phyloP scores from a whole-genome alignment of 2,888 invertebrate species.

The Holacanthella duospinosa region DNA sequence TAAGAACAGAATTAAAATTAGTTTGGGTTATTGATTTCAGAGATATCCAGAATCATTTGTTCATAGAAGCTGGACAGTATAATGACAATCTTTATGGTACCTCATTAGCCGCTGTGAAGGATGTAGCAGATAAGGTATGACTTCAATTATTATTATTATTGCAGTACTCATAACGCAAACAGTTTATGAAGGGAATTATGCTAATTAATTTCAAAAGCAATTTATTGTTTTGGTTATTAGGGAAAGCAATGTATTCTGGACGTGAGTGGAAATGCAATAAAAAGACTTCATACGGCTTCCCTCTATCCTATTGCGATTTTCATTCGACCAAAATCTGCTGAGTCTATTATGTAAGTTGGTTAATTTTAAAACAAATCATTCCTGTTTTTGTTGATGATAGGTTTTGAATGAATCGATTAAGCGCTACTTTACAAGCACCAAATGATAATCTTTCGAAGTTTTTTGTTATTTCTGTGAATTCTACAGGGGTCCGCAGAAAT shows the following conservation, averaged over 20 bases:
- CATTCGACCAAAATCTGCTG: conserved; percentile 93
- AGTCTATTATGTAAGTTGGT: conserved; percentile 88
- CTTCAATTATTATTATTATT: no score
- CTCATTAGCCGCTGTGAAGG: conserved; percentile 46
- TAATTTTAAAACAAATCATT: no score
- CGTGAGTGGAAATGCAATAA: conserved; percentile 99
- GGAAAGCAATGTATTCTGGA: conserved; percentile 99
- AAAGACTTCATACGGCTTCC: conserved; percentile 94
- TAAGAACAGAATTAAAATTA: not conserved
- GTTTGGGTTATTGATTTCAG: conserved; percentile 38
- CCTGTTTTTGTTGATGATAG: no score
- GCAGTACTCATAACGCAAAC: no score
- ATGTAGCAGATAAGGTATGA: conserved; percentile 36
- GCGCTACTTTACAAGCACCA: no score
- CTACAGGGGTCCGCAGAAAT: no score
- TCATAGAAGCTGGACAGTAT: conserved; percentile 99
- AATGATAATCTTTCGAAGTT: no score
- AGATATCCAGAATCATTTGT: conserved; percentile 93
- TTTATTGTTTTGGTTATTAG: conserved; percentile 46
- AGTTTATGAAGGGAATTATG: not conserved
- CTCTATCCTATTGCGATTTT: conserved; percentile 96
- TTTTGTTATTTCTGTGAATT: no score
- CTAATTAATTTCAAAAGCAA: not conserved
- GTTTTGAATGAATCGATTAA: no score
- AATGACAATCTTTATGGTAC: conserved; percentile 99